Percentiles rank a stretch among this genome's conserved stretches.
Conservation (phyloP, 2,113 vertebrate genomes). For the Ceuthmochares aereus region DNA sequence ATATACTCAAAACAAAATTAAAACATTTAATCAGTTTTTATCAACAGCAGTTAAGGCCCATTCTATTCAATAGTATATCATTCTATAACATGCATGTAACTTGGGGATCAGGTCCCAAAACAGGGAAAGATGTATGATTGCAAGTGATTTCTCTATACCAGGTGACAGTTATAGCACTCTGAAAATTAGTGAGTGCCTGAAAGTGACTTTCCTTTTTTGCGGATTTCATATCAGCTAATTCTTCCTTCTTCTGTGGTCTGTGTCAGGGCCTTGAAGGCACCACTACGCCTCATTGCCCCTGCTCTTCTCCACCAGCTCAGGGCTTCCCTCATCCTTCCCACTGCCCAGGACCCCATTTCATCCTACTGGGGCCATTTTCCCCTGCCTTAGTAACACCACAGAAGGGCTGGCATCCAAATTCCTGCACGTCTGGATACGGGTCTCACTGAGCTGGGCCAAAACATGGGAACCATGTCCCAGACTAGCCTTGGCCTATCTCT, state of each 20-base stretch:
- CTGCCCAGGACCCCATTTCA: neutral
- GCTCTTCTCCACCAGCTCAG: accelerated
- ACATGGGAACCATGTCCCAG: no score
- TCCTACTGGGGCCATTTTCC: accelerated
- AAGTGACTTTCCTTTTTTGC: neutral
- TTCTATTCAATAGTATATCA: neutral
- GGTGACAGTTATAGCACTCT: neutral
- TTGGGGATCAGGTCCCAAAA: neutral
- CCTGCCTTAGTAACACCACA: no score
- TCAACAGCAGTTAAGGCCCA: neutral
- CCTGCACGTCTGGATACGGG: neutral
- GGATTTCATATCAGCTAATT: neutral
- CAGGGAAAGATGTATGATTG: neutral
- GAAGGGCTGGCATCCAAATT: neutral
- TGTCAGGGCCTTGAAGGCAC: neutral
- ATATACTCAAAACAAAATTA: neutral
- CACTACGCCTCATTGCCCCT: neutral
- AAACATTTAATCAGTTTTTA: neutral
- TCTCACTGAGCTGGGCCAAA: accelerated
- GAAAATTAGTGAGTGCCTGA: neutral
- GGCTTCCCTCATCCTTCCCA: no score
- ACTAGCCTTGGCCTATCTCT: accelerated
- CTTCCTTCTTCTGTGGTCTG: neutral
- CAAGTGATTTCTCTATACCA: neutral
- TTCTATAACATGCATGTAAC: neutral